Conservation (phyloP, 2,888 invertebrate species). For the Chalcis sispes region DNA sequence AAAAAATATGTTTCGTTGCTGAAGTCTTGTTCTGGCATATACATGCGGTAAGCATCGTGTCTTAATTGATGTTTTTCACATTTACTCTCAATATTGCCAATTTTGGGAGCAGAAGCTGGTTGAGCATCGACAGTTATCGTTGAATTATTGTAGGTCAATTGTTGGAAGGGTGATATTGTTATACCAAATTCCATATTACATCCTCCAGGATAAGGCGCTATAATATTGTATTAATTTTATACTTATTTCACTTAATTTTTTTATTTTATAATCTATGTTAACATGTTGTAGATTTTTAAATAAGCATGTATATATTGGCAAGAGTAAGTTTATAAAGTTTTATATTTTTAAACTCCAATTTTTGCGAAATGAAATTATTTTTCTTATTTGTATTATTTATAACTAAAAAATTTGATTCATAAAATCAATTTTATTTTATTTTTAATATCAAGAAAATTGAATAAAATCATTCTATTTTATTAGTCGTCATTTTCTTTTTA, state of each 20-base stretch:
- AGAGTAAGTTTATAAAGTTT: no score
- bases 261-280: not conserved
- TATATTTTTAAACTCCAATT: no score
- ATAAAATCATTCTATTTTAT: no score
- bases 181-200: slow-evolving; percentile 84
- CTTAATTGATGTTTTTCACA: slow-evolving; percentile 74
- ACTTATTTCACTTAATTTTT: not conserved
- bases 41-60: slow-evolving; percentile 81
- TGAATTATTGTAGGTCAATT: slow-evolving; percentile 72
- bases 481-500: no score
- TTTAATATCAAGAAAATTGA: no score
- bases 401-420: no score
- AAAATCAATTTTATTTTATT: no score
- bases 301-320: not conserved
- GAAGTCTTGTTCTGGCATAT: slow-evolving; percentile 79
- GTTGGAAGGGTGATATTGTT: slow-evolving; percentile 81
- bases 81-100: slow-evolving; percentile 58
- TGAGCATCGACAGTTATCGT: slow-evolving; percentile 79
- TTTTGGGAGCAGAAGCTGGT: slow-evolving; percentile 75
- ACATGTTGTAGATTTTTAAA: not conserved
- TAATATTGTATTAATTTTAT: slow-evolving; percentile 11
- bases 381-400: no score
- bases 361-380: no score
- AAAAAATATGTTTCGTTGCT: slow-evolving; percentile 79
- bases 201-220: slow-evolving; percentile 88